Conservation (phyloP, 1,140 invertebrate genomes). For the Druon quercuslanigerum region DNA sequence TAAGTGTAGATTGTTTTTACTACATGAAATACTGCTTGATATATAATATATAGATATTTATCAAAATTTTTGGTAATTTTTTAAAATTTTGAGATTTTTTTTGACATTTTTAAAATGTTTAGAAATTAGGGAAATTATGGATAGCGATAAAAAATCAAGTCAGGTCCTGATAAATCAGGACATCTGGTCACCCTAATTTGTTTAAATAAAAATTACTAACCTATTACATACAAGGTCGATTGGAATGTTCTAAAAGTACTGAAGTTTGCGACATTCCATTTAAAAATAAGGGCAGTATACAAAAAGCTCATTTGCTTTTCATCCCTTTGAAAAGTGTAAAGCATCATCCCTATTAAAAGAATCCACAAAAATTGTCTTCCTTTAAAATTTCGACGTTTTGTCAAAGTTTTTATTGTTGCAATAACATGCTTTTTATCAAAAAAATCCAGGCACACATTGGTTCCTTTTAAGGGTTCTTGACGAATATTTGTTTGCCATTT, state of each 20-base stretch:
- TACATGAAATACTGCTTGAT: no score
- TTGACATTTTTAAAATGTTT: no score
- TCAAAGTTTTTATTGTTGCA: conserved; percentile 78
- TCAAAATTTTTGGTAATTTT: no score
- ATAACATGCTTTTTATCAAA: conserved; percentile 82
- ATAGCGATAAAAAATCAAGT: no score
- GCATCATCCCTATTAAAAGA: conserved; percentile 81
- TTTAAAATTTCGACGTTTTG: conserved; percentile 75
- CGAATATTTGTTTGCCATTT: conserved; percentile 81
- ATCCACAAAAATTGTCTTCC: conserved; percentile 80
- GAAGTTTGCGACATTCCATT: conserved; percentile 80
- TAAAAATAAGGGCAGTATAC: conserved; percentile 81
- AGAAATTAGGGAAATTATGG: no score
- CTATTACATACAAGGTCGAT: conserved; percentile 80
- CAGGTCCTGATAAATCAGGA: no score
- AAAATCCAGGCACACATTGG: conserved; percentile 81
- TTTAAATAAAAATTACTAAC: conserved; percentile 57
- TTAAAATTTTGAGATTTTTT: no score
- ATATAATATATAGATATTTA: no score
- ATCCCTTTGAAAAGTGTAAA: conserved; percentile 88
- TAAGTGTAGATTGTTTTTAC: no score
- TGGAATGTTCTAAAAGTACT: conserved; percentile 84
- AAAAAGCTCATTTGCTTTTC: conserved; percentile 82
- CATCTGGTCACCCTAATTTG: neutral
- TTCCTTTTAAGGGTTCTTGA: conserved; percentile 77